Evolutionary conservation across 2,888 invertebrate species (phyloP), one percentile per base, ranked within the genome.

Genomic region (Drosophila demipolita): DNA sequence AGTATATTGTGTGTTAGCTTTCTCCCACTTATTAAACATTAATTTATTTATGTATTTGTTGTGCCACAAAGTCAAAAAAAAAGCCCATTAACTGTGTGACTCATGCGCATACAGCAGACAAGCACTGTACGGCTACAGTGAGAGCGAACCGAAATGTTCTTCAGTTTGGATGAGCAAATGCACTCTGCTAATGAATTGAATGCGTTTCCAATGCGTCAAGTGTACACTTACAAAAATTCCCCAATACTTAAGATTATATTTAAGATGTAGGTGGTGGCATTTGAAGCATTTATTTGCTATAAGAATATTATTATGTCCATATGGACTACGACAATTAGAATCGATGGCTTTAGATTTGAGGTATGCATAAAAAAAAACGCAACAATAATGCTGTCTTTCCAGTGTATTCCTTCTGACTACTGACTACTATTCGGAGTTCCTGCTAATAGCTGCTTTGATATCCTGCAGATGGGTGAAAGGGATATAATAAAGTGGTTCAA

Each of bases 161-260:
- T 65, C 67, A 69, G 65, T 73, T 65, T 40, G 52, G 66, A 83
- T 83, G 89, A 81, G 85, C 84, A 87, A 87, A 67, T 87, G 87
- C 87, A 87, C 89, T 87, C 87, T 83, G 55, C 87, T 87, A 87
- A 87, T 87, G 87, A 87, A 87, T 84, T 80, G 72, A 85, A 83
- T 87, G 70, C 72, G 63, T 82, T 78, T 82, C 35, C 75, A 71
- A 61, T 66, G 70, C 62, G 59, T 29, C 49, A 50, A 58, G 40
- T 26, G 35, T 75, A 67, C 78, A 78, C 78, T 71, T 1, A 0
- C 12, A 38, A 32, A 73, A 78, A 50, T 32, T 36, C 11, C 11
- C 2, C 20, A 12, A 7, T 12, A 42, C 45, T 45, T 2, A 3
- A 8, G 45, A 23, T 15, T 15, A 23, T 45, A 23, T 8, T 15